phyloP scores from a whole-genome alignment of 2,797 vertebrate species.

The Gymnocypris eckloni region DNA sequence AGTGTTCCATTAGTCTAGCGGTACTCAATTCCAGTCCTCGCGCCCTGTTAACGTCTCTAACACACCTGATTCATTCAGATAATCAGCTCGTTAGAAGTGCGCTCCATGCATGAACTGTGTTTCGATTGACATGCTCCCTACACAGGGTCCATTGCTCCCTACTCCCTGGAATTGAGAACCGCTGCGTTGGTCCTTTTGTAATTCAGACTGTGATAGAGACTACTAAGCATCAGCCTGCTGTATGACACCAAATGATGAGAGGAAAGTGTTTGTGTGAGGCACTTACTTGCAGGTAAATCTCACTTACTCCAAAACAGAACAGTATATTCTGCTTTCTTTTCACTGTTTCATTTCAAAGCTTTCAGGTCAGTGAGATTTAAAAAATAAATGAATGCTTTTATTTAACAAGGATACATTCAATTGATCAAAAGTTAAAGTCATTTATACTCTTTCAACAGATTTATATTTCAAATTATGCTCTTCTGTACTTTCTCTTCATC shows the following conservation, averaged over 20 bases:
- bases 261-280: no score
- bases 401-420: neutral
- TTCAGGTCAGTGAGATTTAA: neutral
- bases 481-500: neutral
- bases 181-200: neutral
- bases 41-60: no score
- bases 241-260: no score
- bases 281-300: no score
- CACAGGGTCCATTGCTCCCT: no score
- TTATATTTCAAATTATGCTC: neutral
- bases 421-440: neutral
- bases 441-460: neutral
- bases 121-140: no score
- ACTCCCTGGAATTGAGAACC: no score
- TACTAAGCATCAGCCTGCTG: neutral
- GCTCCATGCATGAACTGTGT: no score
- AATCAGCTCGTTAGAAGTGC: no score
- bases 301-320: neutral
- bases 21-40: no score
- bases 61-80: no score
- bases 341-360: neutral
- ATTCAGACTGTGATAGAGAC: neutral
- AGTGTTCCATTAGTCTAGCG: neutral
- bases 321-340: neutral
- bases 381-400: no score